Evolutionary conservation across 2,888 invertebrate genomes (phyloP), one percentile per base, ranked within the genome.

Genomic region (Loripinus fragilis): DNA sequence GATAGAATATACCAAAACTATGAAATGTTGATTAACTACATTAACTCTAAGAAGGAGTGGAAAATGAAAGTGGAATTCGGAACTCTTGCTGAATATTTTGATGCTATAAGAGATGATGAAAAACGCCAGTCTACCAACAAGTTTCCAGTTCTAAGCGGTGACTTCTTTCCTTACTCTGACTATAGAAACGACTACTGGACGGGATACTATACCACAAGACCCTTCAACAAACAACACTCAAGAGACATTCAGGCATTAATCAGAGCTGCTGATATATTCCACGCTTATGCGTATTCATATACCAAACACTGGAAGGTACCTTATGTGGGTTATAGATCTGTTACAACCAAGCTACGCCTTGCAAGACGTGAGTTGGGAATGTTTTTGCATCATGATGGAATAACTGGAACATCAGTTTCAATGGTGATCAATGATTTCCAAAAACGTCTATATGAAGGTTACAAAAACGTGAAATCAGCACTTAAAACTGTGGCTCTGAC

Each of bases 351-450:
- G 41, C 78, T 91, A 48, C 86, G 87, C 73, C 2, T 74, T 52
- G 85, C 97, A 97, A 0, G 98, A 66, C 95, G 98, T 50, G 97
- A 97, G 93, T 94, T 98, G 79, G 98, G 97, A 0, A 94, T 99
- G n/a, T 99, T 99, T 92, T 98, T 98, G 93, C 99, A 99, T 93
- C 99, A 99, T 93, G 99, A 99, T 91, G 98, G 98, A 15, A 98
- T 98, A 74, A 99, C 99, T 0, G 99, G 99, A 10, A 99, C 99
- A 0, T 97, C 98, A 0, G 97, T 97, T 91, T 95, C 96, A 0
- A 96, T 95, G 85, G 99, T 99, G 0, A 98, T 98, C 97, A 95
- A 96, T 76, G 99, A 99, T 93, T 99, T 98, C 52, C 88, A 90
- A 74, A 30, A 64, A 8, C 78, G 88, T 52, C 81, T 92, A 7